Evolutionary conservation across 2,888 invertebrate genomes (phyloP).

Genomic region (Saturnia japonica): DNA sequence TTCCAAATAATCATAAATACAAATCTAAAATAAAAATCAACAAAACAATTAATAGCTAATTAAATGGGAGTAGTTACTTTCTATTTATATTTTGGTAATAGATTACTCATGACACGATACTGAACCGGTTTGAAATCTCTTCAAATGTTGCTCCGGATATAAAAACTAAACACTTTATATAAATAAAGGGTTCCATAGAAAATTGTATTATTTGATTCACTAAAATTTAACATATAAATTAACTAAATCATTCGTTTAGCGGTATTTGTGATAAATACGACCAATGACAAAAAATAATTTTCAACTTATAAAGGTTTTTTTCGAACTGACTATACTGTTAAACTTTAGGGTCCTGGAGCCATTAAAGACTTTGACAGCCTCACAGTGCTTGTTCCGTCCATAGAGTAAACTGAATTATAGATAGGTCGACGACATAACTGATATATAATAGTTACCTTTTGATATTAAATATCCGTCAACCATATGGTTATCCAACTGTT

Average conservation of each 20-base stretch:
- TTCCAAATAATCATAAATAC: not conserved
- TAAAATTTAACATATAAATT: not conserved
- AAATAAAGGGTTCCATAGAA: not conserved
- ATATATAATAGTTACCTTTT: no score
- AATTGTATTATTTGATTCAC: not conserved
- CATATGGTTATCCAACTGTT: no score
- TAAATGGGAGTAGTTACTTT: constrained; percentile 37
- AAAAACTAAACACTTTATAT: constrained; percentile 14
- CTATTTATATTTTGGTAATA: constrained; percentile 31
- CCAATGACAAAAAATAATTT: no score
- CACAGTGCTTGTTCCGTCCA: no score
- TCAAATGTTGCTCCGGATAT: constrained; percentile 21
- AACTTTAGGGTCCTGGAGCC: no score
- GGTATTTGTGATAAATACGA: no score
- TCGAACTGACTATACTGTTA: no score
- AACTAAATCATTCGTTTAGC: not conserved
- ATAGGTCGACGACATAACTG: no score
- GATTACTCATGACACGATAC: constrained; percentile 27
- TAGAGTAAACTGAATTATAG: no score
- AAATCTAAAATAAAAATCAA: not conserved
- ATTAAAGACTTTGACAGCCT: no score
- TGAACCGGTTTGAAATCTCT: constrained; percentile 31
- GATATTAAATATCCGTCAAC: no score
- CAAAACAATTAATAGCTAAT: constrained; percentile 29
- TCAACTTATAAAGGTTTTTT: no score